Percentiles rank a stretch among this genome's conserved stretches.
These are phyloP conservation scores for Gymnodraco acuticeps DNA, from an alignment of 2,797 vertebrate genomes.

Conservation along the genomic window DNA sequence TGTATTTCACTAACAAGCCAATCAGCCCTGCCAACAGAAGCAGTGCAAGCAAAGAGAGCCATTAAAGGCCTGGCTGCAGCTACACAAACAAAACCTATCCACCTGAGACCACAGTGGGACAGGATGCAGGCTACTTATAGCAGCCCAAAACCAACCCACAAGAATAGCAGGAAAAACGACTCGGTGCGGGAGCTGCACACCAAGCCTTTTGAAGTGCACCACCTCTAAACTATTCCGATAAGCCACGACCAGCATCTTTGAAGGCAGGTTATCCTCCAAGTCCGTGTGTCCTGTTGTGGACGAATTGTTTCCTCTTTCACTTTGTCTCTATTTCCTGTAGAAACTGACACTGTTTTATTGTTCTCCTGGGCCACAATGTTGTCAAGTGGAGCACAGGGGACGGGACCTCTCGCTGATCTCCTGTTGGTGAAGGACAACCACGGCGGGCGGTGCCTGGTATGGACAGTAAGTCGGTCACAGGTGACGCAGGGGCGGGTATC, in stretches of 20 bases:
- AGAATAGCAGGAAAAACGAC: conserved; percentile 98
- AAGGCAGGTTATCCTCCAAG: conserved; percentile 94
- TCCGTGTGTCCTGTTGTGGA: conserved; percentile 93
- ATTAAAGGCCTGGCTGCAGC: conserved; percentile 86
- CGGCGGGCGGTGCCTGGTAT: conserved; percentile 25
- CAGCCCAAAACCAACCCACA: conserved; percentile 89
- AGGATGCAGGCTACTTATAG: conserved; percentile 99
- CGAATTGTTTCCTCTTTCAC: conserved; percentile 98
- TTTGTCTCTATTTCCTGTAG: conserved; percentile 86
- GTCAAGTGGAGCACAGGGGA: conserved; percentile 39
- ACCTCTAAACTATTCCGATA: conserved; percentile 94
- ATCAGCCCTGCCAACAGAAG: conserved; percentile 83
- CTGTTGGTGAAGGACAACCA: conserved; percentile 42
- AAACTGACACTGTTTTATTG: conserved; percentile 91
- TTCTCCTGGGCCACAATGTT: conserved; percentile 75
- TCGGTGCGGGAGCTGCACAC: conserved; percentile 80
- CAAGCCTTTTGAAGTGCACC: conserved; percentile 94
- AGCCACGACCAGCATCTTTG: conserved; percentile 92
- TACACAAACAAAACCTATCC: conserved; percentile 94
- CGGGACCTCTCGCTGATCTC: conserved; percentile 47
- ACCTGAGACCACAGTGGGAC: conserved; percentile 96
- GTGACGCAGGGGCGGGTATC: conserved; percentile 69
- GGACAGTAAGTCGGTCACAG: conserved; percentile 67
- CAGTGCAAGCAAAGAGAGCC: conserved; percentile 80
- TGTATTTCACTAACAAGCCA: conserved; percentile 86